phyloP scores from a whole-genome alignment of 92 coral and sea anemone genomes.

The Zoanthus sociatus region DNA sequence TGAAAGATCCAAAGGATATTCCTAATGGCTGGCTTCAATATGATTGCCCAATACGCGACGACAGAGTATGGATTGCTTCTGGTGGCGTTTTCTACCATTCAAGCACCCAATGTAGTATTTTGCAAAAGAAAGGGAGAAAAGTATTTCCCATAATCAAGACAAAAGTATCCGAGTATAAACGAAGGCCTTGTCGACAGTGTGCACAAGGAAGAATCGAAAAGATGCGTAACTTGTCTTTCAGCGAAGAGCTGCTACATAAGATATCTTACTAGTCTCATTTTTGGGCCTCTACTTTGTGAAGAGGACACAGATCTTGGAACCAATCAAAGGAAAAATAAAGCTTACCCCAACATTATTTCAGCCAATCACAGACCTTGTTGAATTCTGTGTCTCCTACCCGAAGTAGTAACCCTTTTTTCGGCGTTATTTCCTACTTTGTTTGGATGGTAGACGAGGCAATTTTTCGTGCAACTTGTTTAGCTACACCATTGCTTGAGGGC shows the following conservation, averaged over 20 bases:
- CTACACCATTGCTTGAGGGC: no score
- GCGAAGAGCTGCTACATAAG: conserved; percentile 23
- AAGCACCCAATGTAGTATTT: conserved; percentile 5
- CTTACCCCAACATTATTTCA: no score
- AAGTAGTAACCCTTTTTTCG: neutral
- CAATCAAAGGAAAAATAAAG: no score
- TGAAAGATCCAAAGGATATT: conserved; percentile 23
- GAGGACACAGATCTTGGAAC: neutral
- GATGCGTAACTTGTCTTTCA: conserved; percentile 12
- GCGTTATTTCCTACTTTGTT: neutral
- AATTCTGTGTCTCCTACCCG: no score
- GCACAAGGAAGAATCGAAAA: neutral
- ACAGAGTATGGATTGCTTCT: conserved; percentile 33
- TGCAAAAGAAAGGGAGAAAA: conserved; percentile 29
- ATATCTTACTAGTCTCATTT: neutral
- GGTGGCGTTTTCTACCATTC: conserved; percentile 27
- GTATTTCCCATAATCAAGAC: conserved; percentile 27
- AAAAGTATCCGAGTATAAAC: conserved; percentile 9
- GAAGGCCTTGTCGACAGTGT: conserved; percentile 16
- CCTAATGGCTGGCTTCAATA: conserved; percentile 35
- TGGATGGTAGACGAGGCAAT: no score
- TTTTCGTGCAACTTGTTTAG: no score
- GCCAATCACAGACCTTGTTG: no score
- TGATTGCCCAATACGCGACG: neutral
- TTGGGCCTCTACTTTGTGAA: neutral